Evolutionary conservation across 2,113 vertebrate species (phyloP), one percentile per base, ranked within the genome.

Genomic region (Pomatostomus ruficeps): DNA sequence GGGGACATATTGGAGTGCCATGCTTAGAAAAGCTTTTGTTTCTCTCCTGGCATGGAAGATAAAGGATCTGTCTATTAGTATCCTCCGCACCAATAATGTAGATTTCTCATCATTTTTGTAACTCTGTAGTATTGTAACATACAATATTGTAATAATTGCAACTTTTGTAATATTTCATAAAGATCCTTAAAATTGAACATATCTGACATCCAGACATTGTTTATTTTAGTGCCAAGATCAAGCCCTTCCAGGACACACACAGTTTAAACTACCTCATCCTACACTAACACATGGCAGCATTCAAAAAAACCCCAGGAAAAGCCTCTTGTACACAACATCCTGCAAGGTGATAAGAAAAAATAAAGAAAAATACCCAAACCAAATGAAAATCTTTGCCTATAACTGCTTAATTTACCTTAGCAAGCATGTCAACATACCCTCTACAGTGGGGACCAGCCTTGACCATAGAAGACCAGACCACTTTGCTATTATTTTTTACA

Each of bases 311-410:
- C 7, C 16, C 38, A 43, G 31, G 20, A 74, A 87, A 72, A 36
- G 2, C 4, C 19, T 51, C 51, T 83, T 61, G 24, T 24, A 62
- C 35, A 36, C 7, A 17, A 23, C 13, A n/a, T 40, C 6, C 51
- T 76, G 9, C 19, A 58, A 61, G 7, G 9, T 66, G n/a, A 35
- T 35, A 31, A n/a, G 8, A 9, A 74, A 19, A 26, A 45, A 29
- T 19, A 12, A 33, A 26, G 1, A 11, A 24, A 17, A n/a, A 5
- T 1, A n/a, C 2, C 2, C 3, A 49, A 75, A 40, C 1, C 5
- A 28, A 52, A 29, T 7, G 0, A 58, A 49, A 29, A 58, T 0
- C 11, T 77, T 80, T 80, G 20, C 10, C 23, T 73, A 3, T 55
- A 36, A 24, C 17, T 81, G 35, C 4, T 54, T 73, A 21, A 14